Evolutionary conservation across 2,888 invertebrate species (phyloP).

Genomic region (Ormyrus nitidulus): DNA sequence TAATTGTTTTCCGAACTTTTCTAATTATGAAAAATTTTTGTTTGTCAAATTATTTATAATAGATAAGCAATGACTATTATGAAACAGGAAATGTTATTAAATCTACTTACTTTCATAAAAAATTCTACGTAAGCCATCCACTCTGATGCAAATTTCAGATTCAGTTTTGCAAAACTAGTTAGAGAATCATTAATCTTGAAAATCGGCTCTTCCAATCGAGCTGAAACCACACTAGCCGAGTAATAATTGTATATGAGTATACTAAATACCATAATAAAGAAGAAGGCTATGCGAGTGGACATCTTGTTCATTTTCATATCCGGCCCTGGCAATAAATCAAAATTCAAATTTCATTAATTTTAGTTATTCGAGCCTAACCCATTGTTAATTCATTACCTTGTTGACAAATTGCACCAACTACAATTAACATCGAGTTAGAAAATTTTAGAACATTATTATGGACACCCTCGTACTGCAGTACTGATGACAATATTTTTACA

Average conservation of each 20-base stretch:
- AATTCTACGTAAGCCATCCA: conserved; percentile 64
- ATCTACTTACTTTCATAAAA: conserved; percentile 51
- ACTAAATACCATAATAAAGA: conserved; percentile 65
- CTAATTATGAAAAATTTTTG: not conserved
- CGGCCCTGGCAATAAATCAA: conserved; percentile 60
- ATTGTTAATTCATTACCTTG: conserved; percentile 61
- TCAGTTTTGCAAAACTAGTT: conserved; percentile 63
- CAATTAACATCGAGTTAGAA: conserved; percentile 57
- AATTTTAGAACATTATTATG: conserved; percentile 41
- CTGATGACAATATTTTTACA: conserved; percentile 11
- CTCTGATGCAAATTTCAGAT: conserved; percentile 66
- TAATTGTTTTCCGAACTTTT: too few species aligned
- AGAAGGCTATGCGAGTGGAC: conserved; percentile 65
- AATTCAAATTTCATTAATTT: too few species aligned
- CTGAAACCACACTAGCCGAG: conserved; percentile 68
- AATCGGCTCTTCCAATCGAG: conserved; percentile 66
- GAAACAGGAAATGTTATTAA: not conserved
- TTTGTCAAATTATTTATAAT: not conserved
- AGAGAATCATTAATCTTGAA: conserved; percentile 70
- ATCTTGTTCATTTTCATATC: conserved; percentile 61
- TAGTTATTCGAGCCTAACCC: not conserved
- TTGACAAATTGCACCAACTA: conserved; percentile 63
- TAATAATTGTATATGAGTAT: conserved; percentile 69
- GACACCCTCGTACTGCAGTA: conserved; percentile 57
- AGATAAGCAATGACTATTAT: not conserved